A percentile compares a stretch with the other conserved stretches of the same genome.
Evolutionary conservation across 2,797 vertebrate species (phyloP).

Genomic region (Lycodopsis pacificus): DNA sequence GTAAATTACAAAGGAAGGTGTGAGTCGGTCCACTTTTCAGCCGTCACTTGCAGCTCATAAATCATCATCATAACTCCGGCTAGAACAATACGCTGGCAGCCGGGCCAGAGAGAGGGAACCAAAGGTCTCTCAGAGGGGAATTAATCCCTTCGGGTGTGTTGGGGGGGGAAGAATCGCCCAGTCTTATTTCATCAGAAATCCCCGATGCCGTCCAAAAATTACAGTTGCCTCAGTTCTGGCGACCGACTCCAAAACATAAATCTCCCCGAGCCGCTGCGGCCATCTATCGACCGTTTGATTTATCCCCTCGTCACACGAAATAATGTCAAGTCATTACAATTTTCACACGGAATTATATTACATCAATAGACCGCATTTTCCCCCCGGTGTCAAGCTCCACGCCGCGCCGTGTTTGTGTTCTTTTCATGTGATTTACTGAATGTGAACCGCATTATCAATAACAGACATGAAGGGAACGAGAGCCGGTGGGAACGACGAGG

Average conservation of each 20-base stretch:
- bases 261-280: slow-evolving; percentile 22
- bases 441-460: slow-evolving; percentile 26
- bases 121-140: slow-evolving; percentile 55
- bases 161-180: slow-evolving; percentile 8
- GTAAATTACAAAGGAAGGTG: slow-evolving; percentile 66
- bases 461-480: neutral
- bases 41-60: slow-evolving; percentile 66
- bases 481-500: neutral
- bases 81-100: slow-evolving; percentile 64
- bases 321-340: slow-evolving; percentile 35
- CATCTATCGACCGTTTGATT: slow-evolving; percentile 20
- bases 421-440: slow-evolving; percentile 18
- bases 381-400: slow-evolving; percentile 15
- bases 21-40: slow-evolving; percentile 61
- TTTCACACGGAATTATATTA: slow-evolving; percentile 26
- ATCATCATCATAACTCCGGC: slow-evolving; percentile 64
- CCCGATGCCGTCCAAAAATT: slow-evolving; percentile 24
- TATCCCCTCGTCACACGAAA: slow-evolving; percentile 30
- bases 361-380: slow-evolving; percentile 9
- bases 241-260: slow-evolving; percentile 29
- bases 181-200: slow-evolving; percentile 59
- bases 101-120: slow-evolving; percentile 41
- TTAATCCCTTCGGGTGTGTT: slow-evolving; percentile 46
- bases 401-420: neutral
- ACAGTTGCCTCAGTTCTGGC: slow-evolving; percentile 31